Percentiles rank a stretch among this genome's conserved stretches.
Evolutionary conservation across 2,113 vertebrate species (phyloP).

Genomic region (Tamias sibiricus): DNA sequence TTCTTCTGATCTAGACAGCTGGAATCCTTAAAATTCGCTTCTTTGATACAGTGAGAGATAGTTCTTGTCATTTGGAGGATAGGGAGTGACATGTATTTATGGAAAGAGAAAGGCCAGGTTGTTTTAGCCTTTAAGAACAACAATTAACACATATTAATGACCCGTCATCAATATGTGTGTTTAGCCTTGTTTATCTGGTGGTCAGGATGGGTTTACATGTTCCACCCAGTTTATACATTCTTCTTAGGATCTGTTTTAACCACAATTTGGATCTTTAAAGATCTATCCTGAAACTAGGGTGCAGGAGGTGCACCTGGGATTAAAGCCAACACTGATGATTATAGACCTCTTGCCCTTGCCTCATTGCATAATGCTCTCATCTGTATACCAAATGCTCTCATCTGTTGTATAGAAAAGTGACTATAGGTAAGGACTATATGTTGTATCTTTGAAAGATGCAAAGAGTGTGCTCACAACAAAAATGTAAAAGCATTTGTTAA

Average conservation of each 20-base stretch:
- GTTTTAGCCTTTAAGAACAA: conserved; percentile 9
- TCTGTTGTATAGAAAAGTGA: neutral
- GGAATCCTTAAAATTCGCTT: conserved; percentile 6
- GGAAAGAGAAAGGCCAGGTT: neutral
- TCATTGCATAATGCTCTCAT: neutral
- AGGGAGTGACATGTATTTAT: conserved; percentile 28
- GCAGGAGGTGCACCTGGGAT: neutral
- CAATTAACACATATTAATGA: neutral
- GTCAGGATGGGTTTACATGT: neutral
- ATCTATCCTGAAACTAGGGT: neutral
- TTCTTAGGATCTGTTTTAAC: neutral
- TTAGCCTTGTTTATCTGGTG: conserved; percentile 22
- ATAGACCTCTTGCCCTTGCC: neutral
- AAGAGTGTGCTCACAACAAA: neutral
- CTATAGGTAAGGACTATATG: neutral
- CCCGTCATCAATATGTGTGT: neutral
- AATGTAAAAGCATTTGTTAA: neutral
- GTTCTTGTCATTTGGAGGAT: neutral
- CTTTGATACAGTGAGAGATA: neutral
- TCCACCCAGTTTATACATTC: neutral
- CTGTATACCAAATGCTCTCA: no score
- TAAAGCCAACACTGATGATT: neutral
- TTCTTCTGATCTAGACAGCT: conserved; percentile 7
- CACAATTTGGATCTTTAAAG: neutral
- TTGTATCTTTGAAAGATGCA: neutral